Evolutionary conservation across 1,140 invertebrate genomes (phyloP).

Genomic region (Zaprionus taronus): DNA sequence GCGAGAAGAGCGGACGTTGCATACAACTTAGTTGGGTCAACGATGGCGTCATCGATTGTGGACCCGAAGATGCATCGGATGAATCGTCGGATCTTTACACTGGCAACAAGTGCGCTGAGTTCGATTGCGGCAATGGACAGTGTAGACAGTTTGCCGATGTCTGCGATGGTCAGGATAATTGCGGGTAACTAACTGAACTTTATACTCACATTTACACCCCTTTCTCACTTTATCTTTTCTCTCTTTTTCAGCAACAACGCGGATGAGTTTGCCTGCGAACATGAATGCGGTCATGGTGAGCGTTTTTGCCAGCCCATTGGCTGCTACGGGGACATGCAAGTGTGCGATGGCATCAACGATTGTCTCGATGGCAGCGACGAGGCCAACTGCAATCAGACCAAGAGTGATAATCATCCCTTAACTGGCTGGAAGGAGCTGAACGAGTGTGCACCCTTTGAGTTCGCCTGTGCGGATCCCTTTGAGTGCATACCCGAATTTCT

Average conservation of each 20-base stretch:
- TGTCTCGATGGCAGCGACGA: slow-evolving; percentile 92
- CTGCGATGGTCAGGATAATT: slow-evolving; percentile 91
- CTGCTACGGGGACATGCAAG: slow-evolving; percentile 88
- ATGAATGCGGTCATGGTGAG: slow-evolving; percentile 73
- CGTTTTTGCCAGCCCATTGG: slow-evolving; percentile 89
- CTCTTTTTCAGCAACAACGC: slow-evolving; percentile 85
- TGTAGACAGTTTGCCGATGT: slow-evolving; percentile 90
- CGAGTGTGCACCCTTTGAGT: slow-evolving; percentile 86
- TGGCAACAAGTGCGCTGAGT: slow-evolving; percentile 87
- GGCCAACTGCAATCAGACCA: slow-evolving; percentile 78
- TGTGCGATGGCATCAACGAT: slow-evolving; percentile 91
- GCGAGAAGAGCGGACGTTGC: slow-evolving; percentile 87
- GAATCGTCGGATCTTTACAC: slow-evolving; percentile 85
- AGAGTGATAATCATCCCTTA: slow-evolving; percentile 76
- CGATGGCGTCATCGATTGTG: slow-evolving; percentile 88
- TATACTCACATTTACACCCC: neutral
- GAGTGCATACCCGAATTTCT: slow-evolving; percentile 86
- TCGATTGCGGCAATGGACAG: slow-evolving; percentile 88
- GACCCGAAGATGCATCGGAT: slow-evolving; percentile 82
- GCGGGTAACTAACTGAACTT: slow-evolving; percentile 85
- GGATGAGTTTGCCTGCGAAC: slow-evolving; percentile 86
- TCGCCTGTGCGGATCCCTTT: slow-evolving; percentile 85
- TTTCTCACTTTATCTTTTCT: neutral
- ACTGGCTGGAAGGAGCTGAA: slow-evolving; percentile 59
- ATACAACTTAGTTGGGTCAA: slow-evolving; percentile 90